Evolutionary conservation across 2,888 invertebrate genomes (phyloP).

Genomic region (Halictus ligatus): DNA sequence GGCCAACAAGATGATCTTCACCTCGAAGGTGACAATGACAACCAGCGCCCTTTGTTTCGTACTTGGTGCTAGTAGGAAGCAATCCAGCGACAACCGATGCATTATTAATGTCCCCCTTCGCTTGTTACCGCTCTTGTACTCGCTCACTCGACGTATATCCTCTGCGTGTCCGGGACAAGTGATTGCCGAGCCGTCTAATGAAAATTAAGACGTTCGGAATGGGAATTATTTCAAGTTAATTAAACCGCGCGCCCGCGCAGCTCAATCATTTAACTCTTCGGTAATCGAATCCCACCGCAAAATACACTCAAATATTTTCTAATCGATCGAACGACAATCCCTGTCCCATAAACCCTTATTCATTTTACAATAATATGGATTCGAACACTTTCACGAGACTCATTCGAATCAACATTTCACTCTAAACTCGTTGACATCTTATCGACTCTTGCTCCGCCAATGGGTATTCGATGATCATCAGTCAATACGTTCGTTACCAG

Average conservation of each 20-base stretch:
- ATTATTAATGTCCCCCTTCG: conserved; percentile 79
- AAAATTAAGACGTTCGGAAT: conserved; percentile 53
- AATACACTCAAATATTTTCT: background rate
- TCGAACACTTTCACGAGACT: background rate
- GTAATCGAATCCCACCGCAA: background rate
- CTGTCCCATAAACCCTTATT: background rate
- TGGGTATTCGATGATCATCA: no score
- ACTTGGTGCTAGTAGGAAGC: conserved; percentile 75
- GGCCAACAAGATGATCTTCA: conserved; percentile 54
- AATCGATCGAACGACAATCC: background rate
- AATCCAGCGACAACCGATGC: conserved; percentile 76
- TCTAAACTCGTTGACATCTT: background rate
- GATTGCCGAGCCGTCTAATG: conserved; percentile 45
- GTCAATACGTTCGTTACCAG: no score
- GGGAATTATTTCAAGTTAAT: conserved; percentile 44
- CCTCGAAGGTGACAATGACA: conserved; percentile 58
- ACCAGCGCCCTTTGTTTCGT: conserved; percentile 66
- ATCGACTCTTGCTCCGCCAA: no score
- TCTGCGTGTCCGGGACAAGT: conserved; percentile 54
- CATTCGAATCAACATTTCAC: background rate
- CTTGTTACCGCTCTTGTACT: conserved; percentile 74
- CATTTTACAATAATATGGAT: background rate
- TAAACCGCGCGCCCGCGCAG: background rate
- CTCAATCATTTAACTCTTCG: background rate
- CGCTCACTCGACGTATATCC: conserved; percentile 67